A percentile compares a stretch with the other conserved stretches of the same genome.
Conservation (phyloP, 2,797 vertebrate genomes). For the Betta splendens region DNA sequence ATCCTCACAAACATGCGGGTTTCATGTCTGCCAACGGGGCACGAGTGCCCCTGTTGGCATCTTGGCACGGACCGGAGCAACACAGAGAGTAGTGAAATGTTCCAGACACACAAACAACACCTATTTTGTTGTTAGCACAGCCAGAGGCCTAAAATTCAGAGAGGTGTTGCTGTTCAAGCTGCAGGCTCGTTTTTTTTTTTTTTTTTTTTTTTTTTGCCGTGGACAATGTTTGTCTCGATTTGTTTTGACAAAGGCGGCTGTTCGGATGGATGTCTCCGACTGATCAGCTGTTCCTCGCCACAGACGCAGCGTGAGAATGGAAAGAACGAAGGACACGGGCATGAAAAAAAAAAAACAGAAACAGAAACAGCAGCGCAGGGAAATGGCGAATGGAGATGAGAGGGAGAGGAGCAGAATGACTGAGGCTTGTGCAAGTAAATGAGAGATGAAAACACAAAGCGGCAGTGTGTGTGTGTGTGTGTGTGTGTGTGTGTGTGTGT, state of each 20-base stretch:
- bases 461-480: constrained; percentile 43
- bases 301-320: constrained; percentile 30
- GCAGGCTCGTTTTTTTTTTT: constrained; percentile 54
- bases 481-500: constrained; percentile 40
- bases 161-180: constrained; percentile 63
- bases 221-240: constrained; percentile 49
- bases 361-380: not conserved
- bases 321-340: constrained; percentile 22
- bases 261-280: constrained; percentile 61
- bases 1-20: constrained; percentile 47
- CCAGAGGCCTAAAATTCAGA: constrained; percentile 55
- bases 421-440: constrained; percentile 64
- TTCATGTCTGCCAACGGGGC: constrained; percentile 49
- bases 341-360: not conserved
- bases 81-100: constrained; percentile 60
- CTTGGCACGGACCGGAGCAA: constrained; percentile 43
- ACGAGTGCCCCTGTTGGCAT: constrained; percentile 53
- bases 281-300: constrained; percentile 61
- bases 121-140: constrained; percentile 68
- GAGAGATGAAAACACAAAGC: constrained; percentile 71
- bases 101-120: constrained; percentile 65
- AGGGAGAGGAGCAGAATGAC: constrained; percentile 37
- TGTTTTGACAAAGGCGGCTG: constrained; percentile 63
- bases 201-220: constrained; percentile 41
- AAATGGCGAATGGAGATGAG: constrained; percentile 23